Conservation (phyloP, 92 coral and sea anemone genomes). For the Phenganax stokvisi region DNA sequence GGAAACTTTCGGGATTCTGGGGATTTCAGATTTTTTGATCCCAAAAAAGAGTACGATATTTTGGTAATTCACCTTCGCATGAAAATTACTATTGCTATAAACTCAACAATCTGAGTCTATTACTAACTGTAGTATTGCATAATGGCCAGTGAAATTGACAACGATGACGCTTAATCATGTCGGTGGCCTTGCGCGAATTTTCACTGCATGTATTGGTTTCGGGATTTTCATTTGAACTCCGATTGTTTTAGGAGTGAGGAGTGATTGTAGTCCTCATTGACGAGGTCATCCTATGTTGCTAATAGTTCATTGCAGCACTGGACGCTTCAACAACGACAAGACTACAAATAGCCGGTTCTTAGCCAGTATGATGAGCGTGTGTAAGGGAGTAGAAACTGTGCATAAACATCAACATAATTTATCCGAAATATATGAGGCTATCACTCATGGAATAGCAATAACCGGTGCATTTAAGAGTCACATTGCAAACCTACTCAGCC, state of each 20-base stretch:
- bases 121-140: background rate
- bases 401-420: conserved; percentile 8
- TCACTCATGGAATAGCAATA: conserved; percentile 21
- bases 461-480: conserved; percentile 1
- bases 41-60: too few relatives aligned
- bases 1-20: too few relatives aligned
- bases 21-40: too few relatives aligned
- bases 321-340: too few relatives aligned
- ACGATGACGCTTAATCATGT: conserved; percentile 17
- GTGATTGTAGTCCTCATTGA: too few relatives aligned
- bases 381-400: conserved; percentile 3
- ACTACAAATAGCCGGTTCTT: background rate
- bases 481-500: conserved; percentile 30
- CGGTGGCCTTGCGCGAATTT: conserved; percentile 7
- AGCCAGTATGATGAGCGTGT: conserved; percentile 13
- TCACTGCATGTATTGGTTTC: background rate
- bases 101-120: background rate
- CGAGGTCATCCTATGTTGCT: too few relatives aligned
- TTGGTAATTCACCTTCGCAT: too few relatives aligned
- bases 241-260: too few relatives aligned
- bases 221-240: conserved; percentile 9
- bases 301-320: too few relatives aligned
- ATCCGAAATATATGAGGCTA: conserved; percentile 14
- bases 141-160: background rate
- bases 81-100: background rate